These are phyloP conservation scores for Phania funesta DNA, from an alignment of 2,888 invertebrate genomes.

Conservation along the genomic window DNA sequence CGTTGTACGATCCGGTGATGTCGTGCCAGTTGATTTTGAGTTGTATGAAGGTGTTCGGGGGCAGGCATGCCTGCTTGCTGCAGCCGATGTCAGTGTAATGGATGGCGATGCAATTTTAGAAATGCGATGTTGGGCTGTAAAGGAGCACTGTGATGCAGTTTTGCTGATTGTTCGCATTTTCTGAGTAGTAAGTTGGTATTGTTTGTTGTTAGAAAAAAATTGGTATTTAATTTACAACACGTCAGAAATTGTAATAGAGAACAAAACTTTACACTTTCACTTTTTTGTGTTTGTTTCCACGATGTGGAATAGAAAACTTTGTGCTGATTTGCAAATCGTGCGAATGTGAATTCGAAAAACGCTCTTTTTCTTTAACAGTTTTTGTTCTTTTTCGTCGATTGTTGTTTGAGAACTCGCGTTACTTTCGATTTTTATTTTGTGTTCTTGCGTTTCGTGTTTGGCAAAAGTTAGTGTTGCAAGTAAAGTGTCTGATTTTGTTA, in stretches of 20 bases:
- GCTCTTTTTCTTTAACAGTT: neutral
- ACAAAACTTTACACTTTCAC: slow-evolving; percentile 23
- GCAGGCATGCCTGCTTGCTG: neutral
- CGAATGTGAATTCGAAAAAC: slow-evolving; percentile 47
- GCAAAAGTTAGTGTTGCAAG: slow-evolving; percentile 58
- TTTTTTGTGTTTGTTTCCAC: neutral
- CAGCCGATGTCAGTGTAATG: neutral
- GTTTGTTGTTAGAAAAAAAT: slow-evolving; percentile 6
- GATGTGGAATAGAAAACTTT: neutral
- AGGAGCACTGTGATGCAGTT: slow-evolving; percentile 24
- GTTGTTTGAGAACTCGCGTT: slow-evolving; percentile 50
- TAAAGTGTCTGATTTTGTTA: slow-evolving; percentile 66
- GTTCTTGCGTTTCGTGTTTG: slow-evolving; percentile 62
- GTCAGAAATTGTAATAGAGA: slow-evolving; percentile 49
- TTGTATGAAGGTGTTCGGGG: slow-evolving; percentile 30
- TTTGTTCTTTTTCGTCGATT: slow-evolving; percentile 29
- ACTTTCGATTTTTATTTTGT: slow-evolving; percentile 49
- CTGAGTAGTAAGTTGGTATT: neutral
- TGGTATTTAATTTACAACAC: slow-evolving; percentile 60
- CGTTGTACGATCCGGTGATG: slow-evolving; percentile 56
- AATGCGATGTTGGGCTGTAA: neutral
- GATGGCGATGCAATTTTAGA: slow-evolving; percentile 5
- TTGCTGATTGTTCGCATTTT: slow-evolving; percentile 43
- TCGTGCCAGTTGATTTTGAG: slow-evolving; percentile 54
- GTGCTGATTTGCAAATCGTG: slow-evolving; percentile 25